These are phyloP conservation scores for Zhuqinia jingwanae DNA, from an alignment of 2,888 invertebrate species.

Conservation along the genomic window DNA sequence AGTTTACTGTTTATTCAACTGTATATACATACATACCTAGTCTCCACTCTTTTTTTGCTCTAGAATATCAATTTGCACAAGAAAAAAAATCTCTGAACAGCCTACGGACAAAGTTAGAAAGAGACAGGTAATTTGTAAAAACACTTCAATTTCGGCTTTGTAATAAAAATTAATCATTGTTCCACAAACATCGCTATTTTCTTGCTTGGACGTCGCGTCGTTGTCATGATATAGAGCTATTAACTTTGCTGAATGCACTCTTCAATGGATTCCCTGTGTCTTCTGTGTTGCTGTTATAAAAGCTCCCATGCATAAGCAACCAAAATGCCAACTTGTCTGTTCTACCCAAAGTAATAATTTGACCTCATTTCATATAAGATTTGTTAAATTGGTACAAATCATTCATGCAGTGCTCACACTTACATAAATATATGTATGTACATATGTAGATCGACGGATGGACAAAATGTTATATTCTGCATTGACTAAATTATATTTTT, in stretches of 20 bases:
- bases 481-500: no score
- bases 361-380: constrained; percentile 27
- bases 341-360: neutral
- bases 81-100: neutral
- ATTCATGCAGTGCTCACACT: neutral
- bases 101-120: neutral
- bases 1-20: neutral
- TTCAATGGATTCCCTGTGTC: neutral
- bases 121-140: constrained; percentile 34
- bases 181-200: neutral
- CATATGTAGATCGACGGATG: no score
- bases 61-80: constrained; percentile 8
- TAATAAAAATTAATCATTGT: constrained; percentile 10
- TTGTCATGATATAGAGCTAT: constrained; percentile 36
- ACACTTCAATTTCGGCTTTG: constrained; percentile 40
- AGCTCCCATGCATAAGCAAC: neutral
- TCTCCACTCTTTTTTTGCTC: neutral
- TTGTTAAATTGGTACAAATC: constrained; percentile 31
- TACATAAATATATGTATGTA: no score
- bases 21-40: no score
- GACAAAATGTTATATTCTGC: no score
- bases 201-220: neutral
- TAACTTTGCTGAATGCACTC: constrained; percentile 5
- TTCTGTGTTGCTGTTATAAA: neutral
- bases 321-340: constrained; percentile 1